A percentile compares a stretch with the other conserved stretches of the same genome.
phyloP scores from a whole-genome alignment of 1,140 invertebrate genomes.

The Drosophila pruinosa region DNA sequence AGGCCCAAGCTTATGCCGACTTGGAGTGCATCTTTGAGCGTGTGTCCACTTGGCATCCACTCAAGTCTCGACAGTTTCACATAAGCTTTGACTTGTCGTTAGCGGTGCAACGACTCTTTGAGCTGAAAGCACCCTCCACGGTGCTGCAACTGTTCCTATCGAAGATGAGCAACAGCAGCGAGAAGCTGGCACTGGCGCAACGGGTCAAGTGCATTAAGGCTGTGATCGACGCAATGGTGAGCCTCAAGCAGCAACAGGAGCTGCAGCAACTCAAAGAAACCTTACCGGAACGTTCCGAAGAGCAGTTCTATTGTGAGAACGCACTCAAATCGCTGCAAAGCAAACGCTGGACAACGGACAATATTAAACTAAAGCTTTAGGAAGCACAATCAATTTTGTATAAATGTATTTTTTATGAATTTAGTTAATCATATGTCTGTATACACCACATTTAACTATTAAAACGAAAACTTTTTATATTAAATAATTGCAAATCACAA shows the following conservation, averaged over 20 bases:
- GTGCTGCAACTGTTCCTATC: slow-evolving; percentile 75
- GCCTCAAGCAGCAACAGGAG: slow-evolving; percentile 72
- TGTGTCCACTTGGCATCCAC: slow-evolving; percentile 66
- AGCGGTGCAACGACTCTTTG: slow-evolving; percentile 66
- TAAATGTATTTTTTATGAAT: slow-evolving; percentile 69
- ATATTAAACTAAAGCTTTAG: slow-evolving; percentile 73
- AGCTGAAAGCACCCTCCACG: slow-evolving; percentile 65
- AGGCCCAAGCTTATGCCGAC: slow-evolving; percentile 76
- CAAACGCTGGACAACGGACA: slow-evolving; percentile 81
- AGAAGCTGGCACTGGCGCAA: slow-evolving; percentile 67
- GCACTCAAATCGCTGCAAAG: slow-evolving; percentile 71
- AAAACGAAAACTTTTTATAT: slow-evolving; percentile 53
- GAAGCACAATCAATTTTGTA: slow-evolving; percentile 35
- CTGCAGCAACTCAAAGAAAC: slow-evolving; percentile 67
- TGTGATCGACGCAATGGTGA: slow-evolving; percentile 74
- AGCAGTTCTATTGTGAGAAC: slow-evolving; percentile 81
- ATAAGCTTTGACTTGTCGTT: slow-evolving; percentile 76
- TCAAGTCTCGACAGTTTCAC: slow-evolving; percentile 79
- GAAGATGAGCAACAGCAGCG: slow-evolving; percentile 69
- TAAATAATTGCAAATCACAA: slow-evolving; percentile 79
- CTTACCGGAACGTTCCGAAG: slow-evolving; percentile 68
- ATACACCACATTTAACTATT: slow-evolving; percentile 49
- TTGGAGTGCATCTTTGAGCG: slow-evolving; percentile 80
- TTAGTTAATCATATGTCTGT: slow-evolving; percentile 54
- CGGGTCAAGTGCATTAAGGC: slow-evolving; percentile 72